phyloP scores from a whole-genome alignment of 2,113 vertebrate genomes.

The Passerina amoena region DNA sequence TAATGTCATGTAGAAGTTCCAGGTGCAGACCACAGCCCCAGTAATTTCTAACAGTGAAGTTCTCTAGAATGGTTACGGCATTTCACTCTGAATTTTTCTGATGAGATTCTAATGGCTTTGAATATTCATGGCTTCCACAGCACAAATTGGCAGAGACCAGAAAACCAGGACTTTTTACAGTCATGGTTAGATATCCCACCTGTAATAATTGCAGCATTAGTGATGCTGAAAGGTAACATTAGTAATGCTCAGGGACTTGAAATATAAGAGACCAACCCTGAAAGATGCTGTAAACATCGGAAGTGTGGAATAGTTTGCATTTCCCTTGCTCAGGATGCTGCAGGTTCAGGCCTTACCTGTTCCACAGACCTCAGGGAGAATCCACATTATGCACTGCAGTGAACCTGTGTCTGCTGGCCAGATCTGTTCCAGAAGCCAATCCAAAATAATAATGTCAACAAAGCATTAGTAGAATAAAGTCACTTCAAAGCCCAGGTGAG shows the following conservation, averaged over 20 bases:
- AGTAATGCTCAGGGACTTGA: background rate
- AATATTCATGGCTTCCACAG: background rate
- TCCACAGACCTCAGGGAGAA: background rate
- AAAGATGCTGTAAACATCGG: background rate
- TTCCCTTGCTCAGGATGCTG: background rate
- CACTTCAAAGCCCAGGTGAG: background rate
- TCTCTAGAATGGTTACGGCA: background rate
- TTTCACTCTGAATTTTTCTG: background rate
- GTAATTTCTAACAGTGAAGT: background rate
- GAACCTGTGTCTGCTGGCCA: background rate
- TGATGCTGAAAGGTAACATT: background rate
- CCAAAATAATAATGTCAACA: background rate
- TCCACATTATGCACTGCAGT: background rate
- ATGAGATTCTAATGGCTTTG: background rate
- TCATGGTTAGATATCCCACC: background rate
- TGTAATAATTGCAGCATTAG: background rate
- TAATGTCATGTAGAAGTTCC: fast-evolving
- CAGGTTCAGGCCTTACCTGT: background rate
- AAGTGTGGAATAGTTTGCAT: background rate
- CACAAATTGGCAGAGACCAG: background rate
- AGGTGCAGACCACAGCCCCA: background rate
- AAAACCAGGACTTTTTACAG: background rate
- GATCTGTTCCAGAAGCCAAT: background rate
- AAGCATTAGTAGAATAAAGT: background rate
- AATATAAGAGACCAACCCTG: background rate